These are phyloP conservation scores for Gallinago jamesoni DNA, from an alignment of 2,113 vertebrate species.

Conservation along the genomic window DNA sequence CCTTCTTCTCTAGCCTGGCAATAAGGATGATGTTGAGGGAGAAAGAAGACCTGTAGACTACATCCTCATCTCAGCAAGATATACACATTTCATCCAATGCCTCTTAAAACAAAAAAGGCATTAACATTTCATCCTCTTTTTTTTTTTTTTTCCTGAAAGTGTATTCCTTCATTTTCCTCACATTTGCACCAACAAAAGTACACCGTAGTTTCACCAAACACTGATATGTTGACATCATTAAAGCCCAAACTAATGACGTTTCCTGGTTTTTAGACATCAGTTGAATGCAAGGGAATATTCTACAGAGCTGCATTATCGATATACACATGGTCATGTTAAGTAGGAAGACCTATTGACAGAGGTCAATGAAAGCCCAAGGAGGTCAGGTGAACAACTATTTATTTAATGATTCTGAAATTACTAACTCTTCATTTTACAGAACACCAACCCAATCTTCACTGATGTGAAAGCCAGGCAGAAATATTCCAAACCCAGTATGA, in stretches of 20 bases:
- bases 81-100: background rate
- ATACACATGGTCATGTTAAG: background rate
- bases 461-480: constrained; percentile 51
- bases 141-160: constrained; percentile 21
- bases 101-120: background rate
- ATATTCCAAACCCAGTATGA: background rate
- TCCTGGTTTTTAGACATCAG: background rate
- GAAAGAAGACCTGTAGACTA: background rate
- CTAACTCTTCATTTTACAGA: constrained; percentile 63
- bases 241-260: constrained; percentile 5
- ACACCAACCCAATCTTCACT: constrained; percentile 20
- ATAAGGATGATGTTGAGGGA: background rate
- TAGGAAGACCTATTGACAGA: constrained; percentile 62
- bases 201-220: background rate
- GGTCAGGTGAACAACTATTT: constrained; percentile 40
- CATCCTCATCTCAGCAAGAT: background rate
- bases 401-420: constrained; percentile 58
- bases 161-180: background rate
- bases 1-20: background rate
- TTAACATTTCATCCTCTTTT: background rate
- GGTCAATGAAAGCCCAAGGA: constrained; percentile 46
- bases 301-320: background rate
- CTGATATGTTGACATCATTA: background rate
- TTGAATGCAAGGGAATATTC: constrained; percentile 7
- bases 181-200: background rate